A percentile compares a stretch with the other conserved stretches of the same genome.
phyloP scores from a whole-genome alignment of 2,113 vertebrate genomes.

The Bujurquina vittata region DNA sequence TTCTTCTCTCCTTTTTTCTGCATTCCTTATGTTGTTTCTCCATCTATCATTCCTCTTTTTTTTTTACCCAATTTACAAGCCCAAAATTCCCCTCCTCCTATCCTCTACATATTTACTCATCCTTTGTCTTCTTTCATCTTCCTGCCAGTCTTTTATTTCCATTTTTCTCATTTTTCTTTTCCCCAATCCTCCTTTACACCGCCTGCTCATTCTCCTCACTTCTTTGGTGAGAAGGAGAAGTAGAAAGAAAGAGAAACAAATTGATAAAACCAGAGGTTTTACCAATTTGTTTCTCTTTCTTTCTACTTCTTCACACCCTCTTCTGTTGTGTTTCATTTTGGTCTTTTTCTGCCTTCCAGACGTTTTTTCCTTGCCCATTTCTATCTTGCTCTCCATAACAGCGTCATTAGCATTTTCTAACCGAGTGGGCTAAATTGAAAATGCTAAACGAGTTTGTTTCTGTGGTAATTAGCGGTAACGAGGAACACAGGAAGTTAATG shows the following conservation, averaged over 20 bases:
- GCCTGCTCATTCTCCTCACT: not conserved
- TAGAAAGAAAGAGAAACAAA: too few species aligned
- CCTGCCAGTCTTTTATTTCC: not conserved
- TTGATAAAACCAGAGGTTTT: slow-evolving; percentile 3
- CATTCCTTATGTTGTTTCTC: not conserved
- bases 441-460: slow-evolving; percentile 82
- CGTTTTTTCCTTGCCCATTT: slow-evolving; percentile 51
- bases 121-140: slow-evolving; percentile 18
- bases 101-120: slow-evolving; percentile 14
- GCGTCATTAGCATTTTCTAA: slow-evolving; percentile 81
- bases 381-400: slow-evolving; percentile 70
- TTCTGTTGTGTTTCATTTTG: slow-evolving; percentile 32
- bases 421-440: slow-evolving; percentile 81
- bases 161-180: not conserved
- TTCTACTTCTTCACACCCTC: not conserved
- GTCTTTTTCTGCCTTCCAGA: slow-evolving; percentile 54
- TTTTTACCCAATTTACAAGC: slow-evolving; percentile 3
- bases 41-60: not conserved
- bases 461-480: slow-evolving; percentile 80
- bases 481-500: slow-evolving; percentile 83
- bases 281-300: slow-evolving; percentile 27
- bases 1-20: not conserved
- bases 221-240: not conserved
- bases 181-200: not conserved
- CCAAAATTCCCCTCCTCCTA: not conserved